Evolutionary conservation across 2,888 invertebrate species (phyloP).

Genomic region (Eupithecia abbreviata): DNA sequence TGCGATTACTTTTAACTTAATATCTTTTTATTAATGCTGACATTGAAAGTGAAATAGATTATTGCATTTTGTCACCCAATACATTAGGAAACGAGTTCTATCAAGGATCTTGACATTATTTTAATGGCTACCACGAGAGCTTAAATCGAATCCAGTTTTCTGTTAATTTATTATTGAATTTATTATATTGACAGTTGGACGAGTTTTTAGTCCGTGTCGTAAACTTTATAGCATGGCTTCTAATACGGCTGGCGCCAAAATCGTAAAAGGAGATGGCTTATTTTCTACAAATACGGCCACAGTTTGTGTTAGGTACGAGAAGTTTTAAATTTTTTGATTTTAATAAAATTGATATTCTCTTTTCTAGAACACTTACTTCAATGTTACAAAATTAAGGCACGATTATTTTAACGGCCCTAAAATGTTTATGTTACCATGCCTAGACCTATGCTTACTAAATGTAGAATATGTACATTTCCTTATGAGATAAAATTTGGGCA

Average conservation of each 20-base stretch:
- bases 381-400: neutral
- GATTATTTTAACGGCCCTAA: neutral
- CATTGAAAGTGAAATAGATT: neutral
- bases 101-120: slow-evolving; percentile 39
- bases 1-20: neutral
- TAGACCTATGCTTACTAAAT: neutral
- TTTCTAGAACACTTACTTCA: neutral
- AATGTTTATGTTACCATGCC: neutral
- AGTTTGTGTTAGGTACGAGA: neutral
- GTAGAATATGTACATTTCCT: slow-evolving; percentile 15
- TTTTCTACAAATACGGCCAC: slow-evolving; percentile 1
- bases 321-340: neutral
- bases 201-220: slow-evolving; percentile 32
- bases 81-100: slow-evolving; percentile 19
- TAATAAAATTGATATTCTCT: neutral
- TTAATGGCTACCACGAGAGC: slow-evolving; percentile 12
- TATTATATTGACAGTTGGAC: slow-evolving; percentile 32
- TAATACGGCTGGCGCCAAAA: slow-evolving; percentile 32
- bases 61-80: slow-evolving; percentile 5
- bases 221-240: slow-evolving; percentile 20
- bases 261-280: neutral
- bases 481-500: slow-evolving; percentile 7
- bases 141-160: slow-evolving; percentile 31
- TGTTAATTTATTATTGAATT: slow-evolving; percentile 32
- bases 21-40: neutral